These are phyloP conservation scores for Neogale vison DNA, from an alignment of 2,113 vertebrate species.

Conservation along the genomic window DNA sequence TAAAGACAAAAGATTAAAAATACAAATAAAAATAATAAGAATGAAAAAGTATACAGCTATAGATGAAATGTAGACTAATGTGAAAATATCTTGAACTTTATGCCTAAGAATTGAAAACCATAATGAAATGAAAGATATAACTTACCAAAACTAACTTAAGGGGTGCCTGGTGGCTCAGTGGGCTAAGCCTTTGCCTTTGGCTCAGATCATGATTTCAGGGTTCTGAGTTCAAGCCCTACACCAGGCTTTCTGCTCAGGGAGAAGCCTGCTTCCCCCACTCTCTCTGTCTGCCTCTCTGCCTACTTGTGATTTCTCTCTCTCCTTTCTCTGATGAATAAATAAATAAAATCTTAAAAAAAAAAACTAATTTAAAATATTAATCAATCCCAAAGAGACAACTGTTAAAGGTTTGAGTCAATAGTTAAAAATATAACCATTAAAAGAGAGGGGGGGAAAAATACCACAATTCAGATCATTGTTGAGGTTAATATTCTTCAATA, in stretches of 20 bases:
- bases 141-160: neutral
- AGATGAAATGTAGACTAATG: neutral
- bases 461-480: neutral
- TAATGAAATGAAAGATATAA: neutral
- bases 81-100: neutral
- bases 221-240: too few species aligned
- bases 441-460: accelerated
- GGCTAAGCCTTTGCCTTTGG: too few species aligned
- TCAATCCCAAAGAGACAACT: neutral
- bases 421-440: neutral
- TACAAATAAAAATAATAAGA: neutral
- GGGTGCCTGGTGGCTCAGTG: too few species aligned
- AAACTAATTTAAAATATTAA: neutral
- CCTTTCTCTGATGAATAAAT: too few species aligned
- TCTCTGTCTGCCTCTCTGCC: too few species aligned
- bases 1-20: neutral
- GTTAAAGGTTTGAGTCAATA: neutral
- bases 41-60: neutral
- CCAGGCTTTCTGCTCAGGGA: too few species aligned
- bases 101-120: too few species aligned
- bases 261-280: too few species aligned
- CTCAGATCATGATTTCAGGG: too few species aligned
- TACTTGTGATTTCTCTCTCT: too few species aligned
- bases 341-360: neutral
- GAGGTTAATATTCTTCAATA: neutral